A percentile compares a stretch with the other conserved stretches of the same genome.
These are phyloP conservation scores for Argyrosomus regius DNA, from an alignment of 2,797 vertebrate genomes.

Conservation along the genomic window DNA sequence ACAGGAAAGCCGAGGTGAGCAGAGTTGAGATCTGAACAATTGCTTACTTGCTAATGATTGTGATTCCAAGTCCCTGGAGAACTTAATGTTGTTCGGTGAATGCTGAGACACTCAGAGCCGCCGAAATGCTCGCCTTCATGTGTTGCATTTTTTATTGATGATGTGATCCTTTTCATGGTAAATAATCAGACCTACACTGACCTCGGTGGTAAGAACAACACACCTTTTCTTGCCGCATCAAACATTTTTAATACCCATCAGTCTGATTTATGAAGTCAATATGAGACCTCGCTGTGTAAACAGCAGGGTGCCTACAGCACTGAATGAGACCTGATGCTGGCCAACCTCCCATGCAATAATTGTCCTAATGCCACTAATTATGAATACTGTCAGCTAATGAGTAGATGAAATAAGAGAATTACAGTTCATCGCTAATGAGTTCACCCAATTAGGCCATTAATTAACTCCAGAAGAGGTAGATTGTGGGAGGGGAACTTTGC, in stretches of 20 bases:
- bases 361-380: constrained; percentile 76
- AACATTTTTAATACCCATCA: constrained; percentile 26
- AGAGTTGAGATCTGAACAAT: constrained; percentile 55
- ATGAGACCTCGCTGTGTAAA: constrained; percentile 32
- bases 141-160: constrained; percentile 44
- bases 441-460: constrained; percentile 81
- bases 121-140: neutral
- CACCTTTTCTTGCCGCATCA: neutral
- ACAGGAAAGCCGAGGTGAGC: constrained; percentile 50
- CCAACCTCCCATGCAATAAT: constrained; percentile 63
- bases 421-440: constrained; percentile 76
- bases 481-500: constrained; percentile 57
- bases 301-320: constrained; percentile 35
- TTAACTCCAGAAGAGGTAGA: constrained; percentile 73
- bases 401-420: constrained; percentile 80
- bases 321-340: constrained; percentile 29
- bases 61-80: constrained; percentile 48
- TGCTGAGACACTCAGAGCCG: neutral
- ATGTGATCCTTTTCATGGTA: constrained; percentile 33
- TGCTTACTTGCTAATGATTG: constrained; percentile 40
- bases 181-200: constrained; percentile 24
- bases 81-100: constrained; percentile 5
- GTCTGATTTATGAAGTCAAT: constrained; percentile 43
- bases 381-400: constrained; percentile 81
- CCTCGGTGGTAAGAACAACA: constrained; percentile 7